Evolutionary conservation across 2,797 vertebrate species (phyloP).

Genomic region (Apodemus agrarius): DNA sequence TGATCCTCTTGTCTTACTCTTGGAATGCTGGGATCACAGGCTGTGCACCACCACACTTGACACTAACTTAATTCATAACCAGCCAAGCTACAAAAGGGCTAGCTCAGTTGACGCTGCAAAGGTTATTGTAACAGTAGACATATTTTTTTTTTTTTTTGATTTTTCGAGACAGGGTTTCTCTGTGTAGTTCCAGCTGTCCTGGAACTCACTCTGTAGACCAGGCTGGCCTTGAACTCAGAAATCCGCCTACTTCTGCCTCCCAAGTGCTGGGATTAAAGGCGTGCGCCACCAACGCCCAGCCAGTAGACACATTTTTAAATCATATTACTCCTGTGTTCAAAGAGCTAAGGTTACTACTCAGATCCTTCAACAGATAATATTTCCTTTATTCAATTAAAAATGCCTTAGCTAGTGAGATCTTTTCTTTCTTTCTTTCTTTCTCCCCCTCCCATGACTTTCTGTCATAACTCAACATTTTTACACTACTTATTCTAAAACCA

Average conservation of each 20-base stretch:
- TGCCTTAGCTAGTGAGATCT: neutral
- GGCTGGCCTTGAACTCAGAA: too few species aligned
- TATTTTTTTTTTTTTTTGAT: too few species aligned
- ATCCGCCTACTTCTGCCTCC: too few species aligned
- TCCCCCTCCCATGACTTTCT: neutral
- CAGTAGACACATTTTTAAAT: neutral
- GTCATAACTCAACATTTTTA: neutral
- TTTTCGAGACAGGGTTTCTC: too few species aligned
- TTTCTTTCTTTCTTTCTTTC: neutral
- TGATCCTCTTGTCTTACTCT: neutral
- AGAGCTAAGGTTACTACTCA: neutral
- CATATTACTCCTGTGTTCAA: neutral
- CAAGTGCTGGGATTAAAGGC: too few species aligned
- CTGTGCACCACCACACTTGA: neutral
- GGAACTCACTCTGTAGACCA: too few species aligned
- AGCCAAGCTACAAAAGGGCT: neutral
- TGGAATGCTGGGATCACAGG: neutral
- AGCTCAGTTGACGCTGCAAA: neutral
- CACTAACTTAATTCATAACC: neutral
- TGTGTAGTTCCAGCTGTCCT: too few species aligned
- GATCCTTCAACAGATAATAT: neutral
- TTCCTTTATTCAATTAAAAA: conserved; percentile 3
- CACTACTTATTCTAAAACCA: neutral
- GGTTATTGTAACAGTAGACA: neutral
- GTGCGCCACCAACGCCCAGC: too few species aligned